Base-by-base conservation (phyloP, 2,888 invertebrate genomes). In the Ennomos fuscantarius region DNA sequence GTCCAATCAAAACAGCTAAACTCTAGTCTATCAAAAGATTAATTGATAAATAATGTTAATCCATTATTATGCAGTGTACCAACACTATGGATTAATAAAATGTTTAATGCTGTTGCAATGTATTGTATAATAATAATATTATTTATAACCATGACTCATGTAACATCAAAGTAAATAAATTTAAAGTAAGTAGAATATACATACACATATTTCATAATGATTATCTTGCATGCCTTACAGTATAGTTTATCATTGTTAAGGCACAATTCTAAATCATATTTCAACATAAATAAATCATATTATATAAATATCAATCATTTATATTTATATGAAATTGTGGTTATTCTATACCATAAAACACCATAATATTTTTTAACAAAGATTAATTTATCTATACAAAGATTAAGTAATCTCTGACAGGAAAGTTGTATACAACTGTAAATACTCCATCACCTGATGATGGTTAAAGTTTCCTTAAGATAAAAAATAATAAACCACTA, bases 401-500 rank as follows among this genome's bases (percentile, higher is more conserved):
- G n/a, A n/a, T n/a, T n/a, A n/a, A n/a, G 48, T 57, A 49, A 60
- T 60, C 47, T 60, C 48, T 12, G 31, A 42, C 9, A 45, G 37
- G 37, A 57, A 37, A 44, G 33, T 51, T 57, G 56, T 58, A 40
- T 55, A 54, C 50, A 41, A 39, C 45, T 51, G 47, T 52, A 52
- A 40, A 45, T 46, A 52, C 43, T 44, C 39, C 34, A 33, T 48
- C 15, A 48, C 43, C 48, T 12, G 42, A 52, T 24, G 43, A 47
- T 39, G 37, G 51, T 11, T 13, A 32, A 45, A 47, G 35, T 48
- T 84, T 48, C 48, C 55, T 52, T 55, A 60, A 24, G 13, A 31
- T 50, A 51, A 50, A 42, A 84, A 33, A 11, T 9, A 41, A 33
- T 12, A 43, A 34, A 49, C 6, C 10, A 24, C 53, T 59, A 88